Percentiles rank a stretch among this genome's conserved stretches.
These are phyloP conservation scores for Metaphire vulgaris DNA, from an alignment of 1,140 invertebrate genomes.

Conservation along the genomic window DNA sequence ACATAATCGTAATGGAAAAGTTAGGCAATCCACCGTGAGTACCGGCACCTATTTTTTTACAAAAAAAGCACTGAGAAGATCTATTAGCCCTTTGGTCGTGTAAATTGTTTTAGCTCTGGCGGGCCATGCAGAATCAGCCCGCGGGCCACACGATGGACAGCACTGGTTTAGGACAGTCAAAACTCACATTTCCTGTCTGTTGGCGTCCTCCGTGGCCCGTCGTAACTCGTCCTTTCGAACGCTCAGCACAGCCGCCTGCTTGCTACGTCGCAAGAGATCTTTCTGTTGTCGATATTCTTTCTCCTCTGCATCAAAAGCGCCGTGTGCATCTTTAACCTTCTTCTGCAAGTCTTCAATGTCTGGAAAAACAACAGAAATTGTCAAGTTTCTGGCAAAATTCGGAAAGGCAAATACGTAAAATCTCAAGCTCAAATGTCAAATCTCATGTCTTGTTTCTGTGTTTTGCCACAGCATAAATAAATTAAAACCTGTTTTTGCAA, in stretches of 20 bases:
- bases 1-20: too few species aligned
- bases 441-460: constrained; percentile 38
- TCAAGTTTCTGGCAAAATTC: constrained; percentile 4
- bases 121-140: too few species aligned
- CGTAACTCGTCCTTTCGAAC: constrained; percentile 39
- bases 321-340: constrained; percentile 36
- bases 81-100: too few species aligned
- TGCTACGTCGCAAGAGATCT: constrained; percentile 36
- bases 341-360: constrained; percentile 44
- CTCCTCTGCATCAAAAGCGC: constrained; percentile 38
- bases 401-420: neutral
- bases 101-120: too few species aligned
- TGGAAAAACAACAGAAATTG: constrained; percentile 29
- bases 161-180: too few species aligned
- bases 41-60: too few species aligned
- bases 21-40: too few species aligned
- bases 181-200: constrained; percentile 28
- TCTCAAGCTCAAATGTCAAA: neutral
- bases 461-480: too few species aligned
- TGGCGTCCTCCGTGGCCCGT: constrained; percentile 35
- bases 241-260: constrained; percentile 36
- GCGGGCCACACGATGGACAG: too few species aligned
- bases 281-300: constrained; percentile 37
- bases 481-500: too few species aligned
- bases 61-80: too few species aligned